Base-by-base conservation (phyloP, 2,797 vertebrate genomes). In the Allobates femoralis region DNA sequence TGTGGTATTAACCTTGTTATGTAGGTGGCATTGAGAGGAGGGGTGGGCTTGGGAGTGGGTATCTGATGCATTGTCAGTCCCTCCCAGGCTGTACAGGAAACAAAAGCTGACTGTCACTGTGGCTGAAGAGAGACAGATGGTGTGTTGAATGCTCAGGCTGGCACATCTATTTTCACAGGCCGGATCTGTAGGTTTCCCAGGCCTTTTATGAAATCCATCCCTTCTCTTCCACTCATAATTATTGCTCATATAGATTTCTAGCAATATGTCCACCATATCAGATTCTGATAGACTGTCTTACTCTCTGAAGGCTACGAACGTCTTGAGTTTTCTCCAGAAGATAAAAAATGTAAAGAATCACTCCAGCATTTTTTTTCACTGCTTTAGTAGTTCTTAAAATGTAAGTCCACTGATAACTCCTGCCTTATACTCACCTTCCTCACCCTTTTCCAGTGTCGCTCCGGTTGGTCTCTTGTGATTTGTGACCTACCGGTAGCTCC, bases 1-100 rank as follows among this genome's bases (percentile, higher is more conserved):
- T 88, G 87, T 80, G 82, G 77, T 81, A 80, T 87, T 85, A 87
- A 84, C 86, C 86, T 87, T 87, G 86, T 85, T 88, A 88, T 88
- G 71, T 88, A 85, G 83, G 83, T 88, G 87, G 78, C 79, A 75
- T 64, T 26, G 53, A 69, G 34, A 85, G 83, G 87, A 85, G 83
- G 87, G 87, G 83, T 81, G 69, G 83, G 32, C 75, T 62, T 46
- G 85, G 71, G 79, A 64, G 77, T 60, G 46, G 50, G 83, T 85
- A 64, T 77, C 53, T 60, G 78, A 58, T 87, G 78, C 67, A 66
- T 84, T 75, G n/a, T 81, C 83, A 81, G 60, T 62, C 87, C 83
- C 83, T 85, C 82, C 87, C 51, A 66, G 69, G 32, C 78, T 81
- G 60, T 18, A 51, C 62, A 28, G n/a, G 60, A 51, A 85, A 88